These are phyloP conservation scores for Laspeyria flexula DNA, from an alignment of 2,888 invertebrate species.

Conservation along the genomic window DNA sequence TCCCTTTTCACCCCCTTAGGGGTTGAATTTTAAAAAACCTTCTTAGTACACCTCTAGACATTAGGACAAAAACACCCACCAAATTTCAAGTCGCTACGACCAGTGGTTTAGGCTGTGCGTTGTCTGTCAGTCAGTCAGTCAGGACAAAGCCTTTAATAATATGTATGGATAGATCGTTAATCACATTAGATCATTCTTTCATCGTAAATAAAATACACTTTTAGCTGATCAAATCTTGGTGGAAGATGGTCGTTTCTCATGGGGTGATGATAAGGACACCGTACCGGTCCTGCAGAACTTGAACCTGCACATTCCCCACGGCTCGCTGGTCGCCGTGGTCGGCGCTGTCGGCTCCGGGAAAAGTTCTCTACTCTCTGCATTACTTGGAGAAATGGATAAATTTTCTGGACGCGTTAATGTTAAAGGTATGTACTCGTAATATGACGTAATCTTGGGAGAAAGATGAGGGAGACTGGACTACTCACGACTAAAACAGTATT, in stretches of 20 bases:
- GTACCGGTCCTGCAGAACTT: slow-evolving; percentile 90
- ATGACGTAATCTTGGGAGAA: background rate
- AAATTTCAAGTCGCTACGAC: no score
- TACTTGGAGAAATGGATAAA: slow-evolving; percentile 97
- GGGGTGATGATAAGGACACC: slow-evolving; percentile 92
- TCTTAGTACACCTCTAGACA: no score
- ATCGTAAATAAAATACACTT: slow-evolving; percentile 36
- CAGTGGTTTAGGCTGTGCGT: no score
- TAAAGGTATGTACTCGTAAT: slow-evolving; percentile 52
- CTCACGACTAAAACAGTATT: no score
- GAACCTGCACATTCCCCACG: slow-evolving; percentile 88
- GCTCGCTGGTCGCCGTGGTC: slow-evolving; percentile 92
- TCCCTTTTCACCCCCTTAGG: no score
- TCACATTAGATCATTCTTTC: background rate
- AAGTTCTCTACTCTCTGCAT: slow-evolving; percentile 94
- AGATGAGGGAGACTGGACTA: no score
- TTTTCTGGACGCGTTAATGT: slow-evolving; percentile 92
- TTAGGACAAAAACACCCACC: no score
- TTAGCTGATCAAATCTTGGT: slow-evolving; percentile 91
- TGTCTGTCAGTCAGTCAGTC: no score
- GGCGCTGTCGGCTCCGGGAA: slow-evolving; percentile 96
- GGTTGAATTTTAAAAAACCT: no score
- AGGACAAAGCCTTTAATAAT: no score
- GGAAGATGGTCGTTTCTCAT: slow-evolving; percentile 94
- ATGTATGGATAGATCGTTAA: no score